Conservation (phyloP, 2,113 vertebrate species). For the Hyaena hyaena region DNA sequence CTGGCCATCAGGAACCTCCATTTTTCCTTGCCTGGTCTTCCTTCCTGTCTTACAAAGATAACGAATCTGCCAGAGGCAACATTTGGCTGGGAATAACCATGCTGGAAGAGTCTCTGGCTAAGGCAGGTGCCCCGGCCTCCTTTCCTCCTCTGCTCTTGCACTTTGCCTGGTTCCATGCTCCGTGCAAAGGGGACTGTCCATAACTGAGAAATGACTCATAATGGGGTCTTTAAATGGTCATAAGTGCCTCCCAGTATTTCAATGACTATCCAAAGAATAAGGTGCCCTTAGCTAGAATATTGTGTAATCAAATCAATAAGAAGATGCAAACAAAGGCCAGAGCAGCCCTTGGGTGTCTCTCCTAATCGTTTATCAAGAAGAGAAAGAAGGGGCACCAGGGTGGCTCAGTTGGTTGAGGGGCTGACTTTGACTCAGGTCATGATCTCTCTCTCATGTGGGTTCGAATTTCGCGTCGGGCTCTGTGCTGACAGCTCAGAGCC, state of each 20-base stretch:
- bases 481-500: too few species aligned
- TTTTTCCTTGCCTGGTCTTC: neutral
- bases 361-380: neutral
- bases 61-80: neutral
- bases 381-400: neutral
- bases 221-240: slow-evolving; percentile 17
- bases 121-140: neutral
- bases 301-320: neutral
- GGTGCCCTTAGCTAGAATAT: neutral
- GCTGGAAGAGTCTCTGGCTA: fast-evolving
- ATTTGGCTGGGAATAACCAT: neutral
- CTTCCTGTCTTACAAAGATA: neutral
- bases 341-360: neutral
- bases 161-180: neutral
- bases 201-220: neutral
- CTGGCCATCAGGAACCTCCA: neutral
- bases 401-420: too few species aligned
- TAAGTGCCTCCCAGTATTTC: slow-evolving; percentile 13
- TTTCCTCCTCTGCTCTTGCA: fast-evolving
- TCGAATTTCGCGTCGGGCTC: too few species aligned
- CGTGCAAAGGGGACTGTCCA: neutral
- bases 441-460: too few species aligned
- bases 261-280: neutral
- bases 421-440: too few species aligned
- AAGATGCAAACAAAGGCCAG: neutral